phyloP scores from a whole-genome alignment of 2,797 vertebrate species.

The Chromobotia macracanthus region DNA sequence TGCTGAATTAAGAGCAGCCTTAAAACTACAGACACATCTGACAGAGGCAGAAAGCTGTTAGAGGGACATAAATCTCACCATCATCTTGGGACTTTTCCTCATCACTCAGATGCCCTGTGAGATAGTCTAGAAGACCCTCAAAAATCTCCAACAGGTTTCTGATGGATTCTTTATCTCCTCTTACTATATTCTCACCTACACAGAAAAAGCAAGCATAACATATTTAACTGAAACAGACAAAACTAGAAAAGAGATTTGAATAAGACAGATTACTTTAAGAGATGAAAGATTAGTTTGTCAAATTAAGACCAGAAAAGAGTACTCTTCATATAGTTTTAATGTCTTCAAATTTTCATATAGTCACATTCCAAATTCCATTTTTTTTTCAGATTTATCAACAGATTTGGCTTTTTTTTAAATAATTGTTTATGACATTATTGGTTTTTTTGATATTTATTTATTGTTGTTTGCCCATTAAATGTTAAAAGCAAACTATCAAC shows the following conservation, averaged over 20 bases:
- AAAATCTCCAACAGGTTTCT: constrained; percentile 95
- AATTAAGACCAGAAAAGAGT: no score
- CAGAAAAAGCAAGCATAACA: neutral
- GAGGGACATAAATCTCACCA: constrained; percentile 69
- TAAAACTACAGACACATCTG: neutral
- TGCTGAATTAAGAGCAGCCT: neutral
- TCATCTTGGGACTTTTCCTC: constrained; percentile 77
- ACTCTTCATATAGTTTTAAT: no score
- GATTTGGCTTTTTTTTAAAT: no score
- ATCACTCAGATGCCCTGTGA: constrained; percentile 86
- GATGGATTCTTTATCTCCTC: constrained; percentile 87
- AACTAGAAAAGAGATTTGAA: neutral
- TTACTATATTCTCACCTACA: constrained; percentile 92
- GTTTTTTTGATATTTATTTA: no score
- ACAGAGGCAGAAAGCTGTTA: neutral
- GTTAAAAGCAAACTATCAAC: no score
- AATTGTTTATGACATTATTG: no score
- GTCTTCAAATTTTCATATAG: no score
- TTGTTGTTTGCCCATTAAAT: no score
- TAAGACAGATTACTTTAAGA: no score
- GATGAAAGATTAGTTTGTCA: no score
- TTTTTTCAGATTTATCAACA: no score
- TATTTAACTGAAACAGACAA: neutral
- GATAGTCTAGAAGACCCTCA: constrained; percentile 93
- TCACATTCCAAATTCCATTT: no score